phyloP scores from a whole-genome alignment of 2,888 invertebrate genomes.

The Synanthedon vespiformis region DNA sequence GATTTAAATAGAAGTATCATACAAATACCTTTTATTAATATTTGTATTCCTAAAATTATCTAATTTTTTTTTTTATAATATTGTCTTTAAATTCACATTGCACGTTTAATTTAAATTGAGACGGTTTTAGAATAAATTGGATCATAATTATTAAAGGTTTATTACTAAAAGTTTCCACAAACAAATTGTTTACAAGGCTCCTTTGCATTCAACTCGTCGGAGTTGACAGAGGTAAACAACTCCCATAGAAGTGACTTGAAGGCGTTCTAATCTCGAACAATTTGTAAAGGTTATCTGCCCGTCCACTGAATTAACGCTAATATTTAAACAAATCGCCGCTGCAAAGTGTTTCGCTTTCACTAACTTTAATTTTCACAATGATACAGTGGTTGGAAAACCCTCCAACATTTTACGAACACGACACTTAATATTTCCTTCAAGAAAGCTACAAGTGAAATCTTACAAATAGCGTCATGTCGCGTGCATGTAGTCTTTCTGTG shows the following conservation, averaged over 20 bases:
- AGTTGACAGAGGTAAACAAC: conserved; percentile 1
- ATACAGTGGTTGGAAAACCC: background rate
- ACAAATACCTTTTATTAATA: too few relatives aligned
- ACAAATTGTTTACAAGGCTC: background rate
- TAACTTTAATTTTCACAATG: conserved; percentile 13
- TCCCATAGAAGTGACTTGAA: conserved; percentile 1
- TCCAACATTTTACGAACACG: background rate
- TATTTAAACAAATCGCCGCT: conserved; percentile 16
- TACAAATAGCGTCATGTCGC: too few relatives aligned
- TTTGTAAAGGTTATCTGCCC: conserved; percentile 8
- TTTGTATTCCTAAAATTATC: too few relatives aligned
- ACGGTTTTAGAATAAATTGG: background rate
- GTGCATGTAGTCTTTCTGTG: too few relatives aligned
- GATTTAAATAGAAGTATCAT: too few relatives aligned
- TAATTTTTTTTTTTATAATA: too few relatives aligned
- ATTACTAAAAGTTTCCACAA: background rate
- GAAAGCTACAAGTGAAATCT: too few relatives aligned
- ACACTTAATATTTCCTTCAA: too few relatives aligned
- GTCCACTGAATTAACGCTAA: conserved; percentile 9
- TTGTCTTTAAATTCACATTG: too few relatives aligned
- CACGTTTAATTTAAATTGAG: too few relatives aligned
- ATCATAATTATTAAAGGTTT: background rate
- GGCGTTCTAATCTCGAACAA: conserved; percentile 5
- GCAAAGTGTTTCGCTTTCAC: conserved; percentile 6
- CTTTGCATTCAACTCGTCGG: background rate